These are phyloP conservation scores for Ophonus ardosiacus DNA, from an alignment of 2,888 invertebrate genomes.

Conservation along the genomic window DNA sequence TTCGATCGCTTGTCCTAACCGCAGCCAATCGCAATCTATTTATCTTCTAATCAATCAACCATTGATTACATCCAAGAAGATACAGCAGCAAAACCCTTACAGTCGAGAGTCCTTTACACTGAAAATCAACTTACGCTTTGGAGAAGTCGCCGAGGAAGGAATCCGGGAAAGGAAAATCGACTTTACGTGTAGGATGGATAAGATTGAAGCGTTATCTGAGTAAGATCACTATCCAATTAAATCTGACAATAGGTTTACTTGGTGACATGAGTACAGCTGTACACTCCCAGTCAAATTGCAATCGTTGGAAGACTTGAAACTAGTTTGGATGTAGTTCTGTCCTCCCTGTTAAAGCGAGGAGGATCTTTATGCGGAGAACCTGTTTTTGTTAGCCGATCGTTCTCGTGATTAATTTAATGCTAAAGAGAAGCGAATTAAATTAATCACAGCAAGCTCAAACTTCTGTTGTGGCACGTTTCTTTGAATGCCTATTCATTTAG, in stretches of 20 bases:
- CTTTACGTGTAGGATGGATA: slow-evolving; percentile 67
- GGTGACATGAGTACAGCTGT: slow-evolving; percentile 74
- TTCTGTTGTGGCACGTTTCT: slow-evolving; percentile 23
- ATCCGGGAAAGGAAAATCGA: slow-evolving; percentile 69
- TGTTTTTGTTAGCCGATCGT: slow-evolving; percentile 56
- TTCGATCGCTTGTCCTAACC: slow-evolving; percentile 13
- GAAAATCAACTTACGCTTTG: not conserved
- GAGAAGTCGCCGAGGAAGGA: not conserved
- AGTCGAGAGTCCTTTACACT: slow-evolving; percentile 1
- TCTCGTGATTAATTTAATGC: slow-evolving; percentile 57
- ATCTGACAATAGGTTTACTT: slow-evolving; percentile 77
- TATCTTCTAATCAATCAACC: slow-evolving; percentile 76
- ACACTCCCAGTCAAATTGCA: slow-evolving; percentile 68
- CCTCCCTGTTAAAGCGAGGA: slow-evolving; percentile 17
- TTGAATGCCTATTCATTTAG: not conserved
- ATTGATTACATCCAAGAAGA: slow-evolving; percentile 70
- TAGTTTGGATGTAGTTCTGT: slow-evolving; percentile 49
- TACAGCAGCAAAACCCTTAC: slow-evolving; percentile 7
- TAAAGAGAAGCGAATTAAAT: slow-evolving; percentile 61
- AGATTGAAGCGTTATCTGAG: slow-evolving; percentile 71
- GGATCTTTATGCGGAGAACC: slow-evolving; percentile 28
- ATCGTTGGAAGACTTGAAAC: slow-evolving; percentile 57
- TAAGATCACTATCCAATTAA: slow-evolving; percentile 77
- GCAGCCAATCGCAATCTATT: slow-evolving; percentile 72
- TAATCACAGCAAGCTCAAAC: slow-evolving; percentile 53